Conservation (phyloP, 1,140 invertebrate genomes). For the Leptestheria dahalacensis region DNA sequence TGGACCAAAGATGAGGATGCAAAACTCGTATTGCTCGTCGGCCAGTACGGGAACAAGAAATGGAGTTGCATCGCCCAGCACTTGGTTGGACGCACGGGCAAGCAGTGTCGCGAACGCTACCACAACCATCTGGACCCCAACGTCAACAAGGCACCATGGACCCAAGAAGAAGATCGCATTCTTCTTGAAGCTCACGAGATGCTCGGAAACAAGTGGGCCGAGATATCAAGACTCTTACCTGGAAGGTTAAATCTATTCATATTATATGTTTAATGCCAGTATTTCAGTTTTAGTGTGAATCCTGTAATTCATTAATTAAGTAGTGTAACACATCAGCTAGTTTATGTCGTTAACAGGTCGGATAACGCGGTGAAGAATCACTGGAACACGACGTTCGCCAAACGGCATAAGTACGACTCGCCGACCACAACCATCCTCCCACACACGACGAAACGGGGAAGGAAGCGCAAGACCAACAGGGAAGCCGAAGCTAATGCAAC, state of each 20-base stretch:
- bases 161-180: slow-evolving; percentile 78
- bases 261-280: too few relatives aligned
- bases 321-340: too few relatives aligned
- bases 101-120: slow-evolving; percentile 52
- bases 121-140: slow-evolving; percentile 96
- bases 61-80: slow-evolving; percentile 93
- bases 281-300: too few relatives aligned
- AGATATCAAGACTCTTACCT: slow-evolving; percentile 88
- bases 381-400: slow-evolving; percentile 94
- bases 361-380: slow-evolving; percentile 99
- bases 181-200: slow-evolving; percentile 81
- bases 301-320: too few relatives aligned
- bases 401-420: slow-evolving; percentile 38
- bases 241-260: too few relatives aligned
- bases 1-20: slow-evolving; percentile 99
- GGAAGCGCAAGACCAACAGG: neutral
- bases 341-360: slow-evolving; percentile 52
- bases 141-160: slow-evolving; percentile 97
- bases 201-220: slow-evolving; percentile 93
- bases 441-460: neutral
- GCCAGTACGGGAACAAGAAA: slow-evolving; percentile 84
- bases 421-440: slow-evolving; percentile 1
- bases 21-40: slow-evolving; percentile 80
- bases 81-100: slow-evolving; percentile 50
- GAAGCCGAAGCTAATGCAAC: neutral